phyloP scores from a whole-genome alignment of 2,888 invertebrate genomes.

The Panopea generosa region DNA sequence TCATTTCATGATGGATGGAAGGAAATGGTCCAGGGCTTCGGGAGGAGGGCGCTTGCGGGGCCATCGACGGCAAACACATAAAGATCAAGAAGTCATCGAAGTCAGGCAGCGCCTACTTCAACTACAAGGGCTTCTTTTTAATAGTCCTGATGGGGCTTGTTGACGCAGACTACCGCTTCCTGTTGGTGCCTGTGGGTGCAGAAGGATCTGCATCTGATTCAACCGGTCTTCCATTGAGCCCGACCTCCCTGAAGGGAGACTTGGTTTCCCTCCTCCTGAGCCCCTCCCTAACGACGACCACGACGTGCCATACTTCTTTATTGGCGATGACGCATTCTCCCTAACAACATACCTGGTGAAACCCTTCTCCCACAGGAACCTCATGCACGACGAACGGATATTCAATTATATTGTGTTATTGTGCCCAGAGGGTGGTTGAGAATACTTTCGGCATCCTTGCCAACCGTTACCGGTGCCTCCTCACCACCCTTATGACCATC shows the following conservation, averaged over 20 bases:
- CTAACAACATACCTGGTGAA: not conserved
- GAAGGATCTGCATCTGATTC: conserved; percentile 7
- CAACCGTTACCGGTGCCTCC: conserved; percentile 8
- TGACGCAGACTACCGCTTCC: too few relatives aligned
- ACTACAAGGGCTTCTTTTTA: not conserved
- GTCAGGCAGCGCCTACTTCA: not conserved
- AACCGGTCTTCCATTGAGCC: conserved; percentile 8
- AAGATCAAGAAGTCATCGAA: not conserved
- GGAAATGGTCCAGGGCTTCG: conserved; percentile 10
- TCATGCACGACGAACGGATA: too few relatives aligned
- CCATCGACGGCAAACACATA: too few relatives aligned
- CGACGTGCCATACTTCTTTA: conserved; percentile 2
- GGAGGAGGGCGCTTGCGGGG: not conserved
- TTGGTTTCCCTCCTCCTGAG: too few relatives aligned
- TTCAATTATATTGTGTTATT: not conserved
- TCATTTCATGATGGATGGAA: conserved; percentile 10
- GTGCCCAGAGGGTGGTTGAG: not conserved
- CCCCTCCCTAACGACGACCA: conserved; percentile 1
- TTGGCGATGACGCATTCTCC: not conserved
- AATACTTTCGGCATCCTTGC: conserved; percentile 7
- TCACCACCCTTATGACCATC: conserved; percentile 3
- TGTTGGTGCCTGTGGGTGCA: conserved; percentile 1
- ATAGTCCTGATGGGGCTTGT: too few relatives aligned
- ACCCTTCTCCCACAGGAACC: not conserved
- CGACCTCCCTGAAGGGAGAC: too few relatives aligned